Evolutionary conservation across 2,797 vertebrate species (phyloP).

Genomic region (Botia kubotai): DNA sequence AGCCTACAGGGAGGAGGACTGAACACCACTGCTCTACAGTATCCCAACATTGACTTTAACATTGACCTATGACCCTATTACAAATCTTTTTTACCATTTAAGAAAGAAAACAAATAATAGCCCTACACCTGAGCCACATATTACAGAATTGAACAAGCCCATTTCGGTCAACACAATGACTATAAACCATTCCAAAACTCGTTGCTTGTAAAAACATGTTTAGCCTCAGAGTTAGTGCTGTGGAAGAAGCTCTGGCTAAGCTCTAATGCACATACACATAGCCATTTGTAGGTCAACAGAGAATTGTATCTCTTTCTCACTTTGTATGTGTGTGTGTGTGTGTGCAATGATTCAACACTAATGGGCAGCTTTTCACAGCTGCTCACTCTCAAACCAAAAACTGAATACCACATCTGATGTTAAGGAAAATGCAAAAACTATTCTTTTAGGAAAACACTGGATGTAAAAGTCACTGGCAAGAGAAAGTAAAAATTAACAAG

Average conservation of each 20-base stretch:
- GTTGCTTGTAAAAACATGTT: neutral
- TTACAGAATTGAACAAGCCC: neutral
- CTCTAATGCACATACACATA: slow-evolving; percentile 25
- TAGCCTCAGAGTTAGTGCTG: slow-evolving; percentile 13
- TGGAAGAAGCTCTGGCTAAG: slow-evolving; percentile 24
- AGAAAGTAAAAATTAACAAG: slow-evolving; percentile 12
- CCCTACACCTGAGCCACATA: neutral
- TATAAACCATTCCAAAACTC: neutral
- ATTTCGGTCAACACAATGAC: neutral
- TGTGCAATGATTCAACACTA: slow-evolving; percentile 37
- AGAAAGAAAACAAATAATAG: neutral
- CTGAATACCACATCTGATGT: neutral
- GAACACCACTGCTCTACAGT: neutral
- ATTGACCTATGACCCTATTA: neutral
- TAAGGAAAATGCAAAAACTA: slow-evolving; percentile 6
- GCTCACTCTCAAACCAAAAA: slow-evolving; percentile 14
- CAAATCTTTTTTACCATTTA: neutral
- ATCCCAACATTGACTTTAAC: neutral
- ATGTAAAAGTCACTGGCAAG: neutral
- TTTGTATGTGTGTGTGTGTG: neutral
- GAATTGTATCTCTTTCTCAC: slow-evolving; percentile 23
- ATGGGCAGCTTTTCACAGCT: slow-evolving; percentile 38
- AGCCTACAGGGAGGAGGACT: too few relatives aligned
- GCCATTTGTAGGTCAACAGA: slow-evolving; percentile 48
- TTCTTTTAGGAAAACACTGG: neutral